Base-by-base conservation (phyloP, 2,888 invertebrate species). In the Tanypteryx hageni region DNA sequence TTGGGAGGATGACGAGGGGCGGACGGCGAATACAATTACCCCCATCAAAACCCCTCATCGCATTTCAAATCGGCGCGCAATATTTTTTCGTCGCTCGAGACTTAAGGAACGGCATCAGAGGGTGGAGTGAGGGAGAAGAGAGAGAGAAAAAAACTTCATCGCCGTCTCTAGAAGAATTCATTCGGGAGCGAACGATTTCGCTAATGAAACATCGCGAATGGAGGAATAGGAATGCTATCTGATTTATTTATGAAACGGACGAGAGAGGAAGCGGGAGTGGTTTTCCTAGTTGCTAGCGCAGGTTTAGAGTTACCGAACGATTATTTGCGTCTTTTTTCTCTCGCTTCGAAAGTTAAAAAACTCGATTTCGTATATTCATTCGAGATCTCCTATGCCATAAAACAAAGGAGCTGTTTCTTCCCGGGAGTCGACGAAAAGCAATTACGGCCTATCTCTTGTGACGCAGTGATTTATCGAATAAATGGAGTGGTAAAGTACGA, bases 21-120 rank as follows among this genome's bases (percentile, higher is more conserved):
- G n/a, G 27, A 27, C 13, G 76, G 76, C 22, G 22, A 76, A 76
- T 27, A 76, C 76, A 76, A 76, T 76, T 76, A 76, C 76, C 76
- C 76, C 13, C 76, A 76, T 76, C 76, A 76, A 27, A 76, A 27
- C 22, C 13, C 0, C 68, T 68, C 68, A 68, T 68, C 76, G 22
- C 27, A 22, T 76, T 76, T 76, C 76, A 76, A 76, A 76, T 27
- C 22, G 76, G 11, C 27, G 11, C 76, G 44, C 1, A 5, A 44
- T 76, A 76, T 10, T 76, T 27, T 76, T 76, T 27, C 11, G 76
- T 11, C 11, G 76, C 22, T 27, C 13, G 22, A 76, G 76, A 76
- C 76, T 76, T 76, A 27, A 27, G 22, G 76, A 27, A 44, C 44
- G 27, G 22, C 22, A 76, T 7, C 76, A 22, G 22, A 13, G 10